Percentiles rank a stretch among this genome's conserved stretches.
phyloP scores from a whole-genome alignment of 2,797 vertebrate species.

The Cynopterus sphinx region DNA sequence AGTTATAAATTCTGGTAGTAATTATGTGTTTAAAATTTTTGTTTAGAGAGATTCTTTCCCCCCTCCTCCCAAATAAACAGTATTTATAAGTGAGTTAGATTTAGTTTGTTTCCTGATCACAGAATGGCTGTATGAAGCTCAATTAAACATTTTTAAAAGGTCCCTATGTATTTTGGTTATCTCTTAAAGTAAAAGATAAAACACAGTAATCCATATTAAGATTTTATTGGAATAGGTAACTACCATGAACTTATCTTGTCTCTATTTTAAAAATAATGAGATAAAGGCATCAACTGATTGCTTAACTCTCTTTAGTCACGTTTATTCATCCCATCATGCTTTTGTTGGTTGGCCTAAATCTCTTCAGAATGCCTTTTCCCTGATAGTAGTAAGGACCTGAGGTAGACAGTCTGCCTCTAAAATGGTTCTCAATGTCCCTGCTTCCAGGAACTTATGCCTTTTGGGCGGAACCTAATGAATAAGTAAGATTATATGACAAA shows the following conservation, averaged over 20 bases:
- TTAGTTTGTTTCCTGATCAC: neutral
- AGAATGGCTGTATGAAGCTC: neutral
- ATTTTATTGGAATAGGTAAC: neutral
- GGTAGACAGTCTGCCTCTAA: neutral
- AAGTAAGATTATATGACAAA: neutral
- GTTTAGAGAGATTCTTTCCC: neutral
- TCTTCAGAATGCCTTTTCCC: neutral
- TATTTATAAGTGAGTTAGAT: neutral
- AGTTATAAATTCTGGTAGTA: slow-evolving; percentile 2
- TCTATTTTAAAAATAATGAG: slow-evolving; percentile 23
- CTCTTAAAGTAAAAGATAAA: slow-evolving; percentile 47
- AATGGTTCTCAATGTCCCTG: neutral
- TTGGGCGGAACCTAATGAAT: neutral
- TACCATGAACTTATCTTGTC: neutral
- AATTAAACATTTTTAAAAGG: neutral
- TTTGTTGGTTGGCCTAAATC: neutral
- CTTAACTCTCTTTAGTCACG: neutral
- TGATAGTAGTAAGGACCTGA: neutral
- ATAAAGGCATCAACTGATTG: neutral
- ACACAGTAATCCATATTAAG: neutral
- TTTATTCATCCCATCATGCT: neutral
- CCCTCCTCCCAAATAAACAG: neutral
- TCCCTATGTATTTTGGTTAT: neutral
- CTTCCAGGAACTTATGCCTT: neutral
- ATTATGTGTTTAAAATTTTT: neutral